A percentile compares a stretch with the other conserved stretches of the same genome.
Evolutionary conservation across 2,113 vertebrate species (phyloP).

Genomic region (Eubucco bourcierii): DNA sequence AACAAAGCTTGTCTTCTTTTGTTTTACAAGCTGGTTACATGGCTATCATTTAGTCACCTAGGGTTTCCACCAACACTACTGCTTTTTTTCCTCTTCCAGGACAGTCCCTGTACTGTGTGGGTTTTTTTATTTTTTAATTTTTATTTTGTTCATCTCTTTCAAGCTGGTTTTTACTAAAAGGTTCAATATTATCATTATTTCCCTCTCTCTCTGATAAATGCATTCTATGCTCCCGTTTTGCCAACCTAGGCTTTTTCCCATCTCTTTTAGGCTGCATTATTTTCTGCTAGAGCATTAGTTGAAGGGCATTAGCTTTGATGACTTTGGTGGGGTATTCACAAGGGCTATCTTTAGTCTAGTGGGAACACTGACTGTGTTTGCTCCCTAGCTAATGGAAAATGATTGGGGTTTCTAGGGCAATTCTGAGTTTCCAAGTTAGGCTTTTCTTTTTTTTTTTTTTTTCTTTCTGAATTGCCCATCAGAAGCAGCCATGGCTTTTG

Average conservation of each 20-base stretch:
- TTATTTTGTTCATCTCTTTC: background rate
- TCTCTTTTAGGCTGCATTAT: background rate
- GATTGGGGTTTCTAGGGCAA: slow-evolving; percentile 14
- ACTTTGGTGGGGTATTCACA: background rate
- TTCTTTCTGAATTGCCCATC: background rate
- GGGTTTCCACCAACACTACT: background rate
- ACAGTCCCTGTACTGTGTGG: background rate
- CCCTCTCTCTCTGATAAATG: background rate
- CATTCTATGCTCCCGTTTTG: background rate
- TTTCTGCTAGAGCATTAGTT: background rate
- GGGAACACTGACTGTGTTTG: background rate
- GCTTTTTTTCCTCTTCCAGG: background rate
- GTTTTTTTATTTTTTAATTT: too few relatives aligned
- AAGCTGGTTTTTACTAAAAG: background rate
- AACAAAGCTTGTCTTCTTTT: background rate
- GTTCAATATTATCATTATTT: background rate
- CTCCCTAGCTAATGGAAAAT: background rate
- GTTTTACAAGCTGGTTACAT: background rate
- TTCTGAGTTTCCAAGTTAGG: background rate
- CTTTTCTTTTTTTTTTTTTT: background rate
- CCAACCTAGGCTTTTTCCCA: background rate
- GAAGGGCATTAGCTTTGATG: background rate
- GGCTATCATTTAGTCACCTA: background rate
- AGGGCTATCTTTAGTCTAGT: background rate
- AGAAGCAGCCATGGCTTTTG: background rate